Evolutionary conservation across 1,140 invertebrate genomes (phyloP), one percentile per base, ranked within the genome.

Genomic region (Drosophila baimaii): DNA sequence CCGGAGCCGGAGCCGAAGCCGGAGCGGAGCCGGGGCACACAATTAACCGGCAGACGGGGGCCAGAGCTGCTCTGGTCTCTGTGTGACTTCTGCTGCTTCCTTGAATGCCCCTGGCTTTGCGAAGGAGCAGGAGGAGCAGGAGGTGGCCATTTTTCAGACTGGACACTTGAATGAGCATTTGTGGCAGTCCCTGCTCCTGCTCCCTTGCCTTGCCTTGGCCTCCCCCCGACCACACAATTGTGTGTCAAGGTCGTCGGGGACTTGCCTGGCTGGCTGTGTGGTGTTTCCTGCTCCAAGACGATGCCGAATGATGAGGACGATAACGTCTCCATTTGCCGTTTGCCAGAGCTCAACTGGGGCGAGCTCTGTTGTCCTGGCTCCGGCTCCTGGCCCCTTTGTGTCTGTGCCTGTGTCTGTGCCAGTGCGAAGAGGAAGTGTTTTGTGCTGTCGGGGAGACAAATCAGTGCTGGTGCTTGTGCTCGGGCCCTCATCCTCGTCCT

Each of bases 221-320:
- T 25, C n/a, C 21, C 19, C 52, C 39, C 33, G 35, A 72, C 46
- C 75, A 43, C 41, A 47, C 54, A 64, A 59, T 72, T 81, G 73
- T 89, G 63, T 89, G 84, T 89, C 84, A 89, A 89, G 84, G 84
- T 89, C 84, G 74, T 84, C 63, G 46, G 46, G 66, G 57, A 59
- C 27, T 19, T 25, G 17, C 39, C 15, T 13, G 51, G 57, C 49
- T 29, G 31, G 35, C 57, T 46, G 51, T 61, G 58, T 79, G 81
- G 62, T 74, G 73, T 70, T 85, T 86, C 83, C 83, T 88, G 84
- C 83, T 88, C 79, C 79, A 86, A 86, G 83, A 86, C 84, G 82
- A 83, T 88, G 66, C 64, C 68, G 68, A 77, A 80, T 77, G 81
- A 80, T 80, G 80, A 83, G 62, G 47, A 84, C 81, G 82, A 85